These are phyloP conservation scores for Carcina quercana DNA, from an alignment of 2,888 invertebrate species.

Conservation along the genomic window DNA sequence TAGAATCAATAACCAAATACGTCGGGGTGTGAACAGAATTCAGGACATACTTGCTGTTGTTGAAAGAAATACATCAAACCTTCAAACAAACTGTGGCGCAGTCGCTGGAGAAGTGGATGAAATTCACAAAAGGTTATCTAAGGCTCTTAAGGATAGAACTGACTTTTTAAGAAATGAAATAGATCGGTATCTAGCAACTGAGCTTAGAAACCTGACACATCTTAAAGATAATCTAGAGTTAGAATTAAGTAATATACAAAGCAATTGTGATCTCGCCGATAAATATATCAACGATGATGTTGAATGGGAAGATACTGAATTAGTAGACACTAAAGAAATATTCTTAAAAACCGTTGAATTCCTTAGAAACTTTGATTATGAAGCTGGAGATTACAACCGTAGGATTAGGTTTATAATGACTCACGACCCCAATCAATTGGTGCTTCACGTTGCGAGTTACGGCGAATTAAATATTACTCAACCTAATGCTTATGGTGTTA, in stretches of 20 bases:
- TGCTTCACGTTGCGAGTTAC: conserved; percentile 89
- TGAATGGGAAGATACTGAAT: conserved; percentile 93
- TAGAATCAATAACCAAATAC: conserved; percentile 91
- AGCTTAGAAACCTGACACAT: conserved; percentile 88
- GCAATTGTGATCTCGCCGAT: conserved; percentile 97
- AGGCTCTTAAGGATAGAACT: conserved; percentile 92
- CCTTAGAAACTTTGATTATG: conserved; percentile 94
- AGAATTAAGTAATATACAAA: conserved; percentile 95
- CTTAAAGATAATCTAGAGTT: conserved; percentile 95
- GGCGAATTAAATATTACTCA: conserved; percentile 91
- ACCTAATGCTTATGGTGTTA: conserved; percentile 74
- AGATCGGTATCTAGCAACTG: conserved; percentile 92
- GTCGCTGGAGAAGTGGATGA: conserved; percentile 97
- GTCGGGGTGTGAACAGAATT: conserved; percentile 90
- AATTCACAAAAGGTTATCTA: conserved; percentile 88
- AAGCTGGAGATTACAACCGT: conserved; percentile 91
- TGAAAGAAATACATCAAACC: conserved; percentile 90
- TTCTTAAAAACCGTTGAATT: conserved; percentile 97
- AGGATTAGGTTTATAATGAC: conserved; percentile 90
- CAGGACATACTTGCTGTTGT: conserved; percentile 89
- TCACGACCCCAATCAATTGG: conserved; percentile 93
- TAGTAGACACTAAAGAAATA: conserved; percentile 96
- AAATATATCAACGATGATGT: conserved; percentile 93
- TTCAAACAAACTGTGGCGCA: conserved; percentile 92
- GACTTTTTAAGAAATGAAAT: conserved; percentile 91